Conservation (phyloP, 1,140 invertebrate genomes). For the Parapsyche elsis region DNA sequence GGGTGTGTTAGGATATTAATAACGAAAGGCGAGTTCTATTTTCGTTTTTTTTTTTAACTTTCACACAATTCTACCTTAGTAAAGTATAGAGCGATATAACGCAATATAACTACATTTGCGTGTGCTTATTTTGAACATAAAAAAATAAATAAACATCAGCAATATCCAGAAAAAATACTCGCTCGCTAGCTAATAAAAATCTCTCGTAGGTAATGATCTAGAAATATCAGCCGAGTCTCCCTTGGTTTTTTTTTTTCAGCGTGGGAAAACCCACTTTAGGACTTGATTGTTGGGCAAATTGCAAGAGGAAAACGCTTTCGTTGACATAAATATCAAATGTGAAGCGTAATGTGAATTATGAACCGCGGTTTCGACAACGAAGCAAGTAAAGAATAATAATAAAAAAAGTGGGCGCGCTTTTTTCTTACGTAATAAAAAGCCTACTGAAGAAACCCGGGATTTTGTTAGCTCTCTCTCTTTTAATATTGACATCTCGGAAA, state of each 20-base stretch:
- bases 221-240: background rate
- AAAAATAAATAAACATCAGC: too few species aligned
- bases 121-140: background rate
- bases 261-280: too few species aligned
- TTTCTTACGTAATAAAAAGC: background rate
- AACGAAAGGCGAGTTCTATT: conserved; percentile 15
- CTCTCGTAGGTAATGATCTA: conserved; percentile 15
- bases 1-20: conserved; percentile 1
- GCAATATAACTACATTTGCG: background rate
- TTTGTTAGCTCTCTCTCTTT: background rate
- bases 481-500: conserved; percentile 14
- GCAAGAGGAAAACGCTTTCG: background rate
- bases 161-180: too few species aligned
- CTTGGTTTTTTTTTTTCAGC: background rate
- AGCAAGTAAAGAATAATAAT: background rate
- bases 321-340: conserved; percentile 3
- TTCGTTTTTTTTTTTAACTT: background rate
- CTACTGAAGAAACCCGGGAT: background rate
- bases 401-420: background rate
- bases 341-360: background rate
- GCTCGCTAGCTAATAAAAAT: background rate
- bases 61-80: too few species aligned
- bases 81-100: too few species aligned
- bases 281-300: background rate
- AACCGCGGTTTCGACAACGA: background rate